phyloP scores from a whole-genome alignment of 2,888 invertebrate genomes.

The Adela reaumurella region DNA sequence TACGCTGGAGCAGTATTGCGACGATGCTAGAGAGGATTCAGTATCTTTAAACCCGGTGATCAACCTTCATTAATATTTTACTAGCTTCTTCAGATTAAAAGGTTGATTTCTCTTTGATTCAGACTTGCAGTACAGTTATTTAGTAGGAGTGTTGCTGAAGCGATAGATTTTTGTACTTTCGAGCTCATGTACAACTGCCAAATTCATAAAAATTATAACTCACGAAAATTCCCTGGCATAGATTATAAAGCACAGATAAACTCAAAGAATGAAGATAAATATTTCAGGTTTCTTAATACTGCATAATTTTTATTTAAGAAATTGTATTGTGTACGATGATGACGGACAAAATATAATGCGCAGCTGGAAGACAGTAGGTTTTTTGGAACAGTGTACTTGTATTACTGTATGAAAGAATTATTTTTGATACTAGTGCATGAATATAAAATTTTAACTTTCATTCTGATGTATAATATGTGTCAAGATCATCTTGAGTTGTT shows the following conservation, averaged over 20 bases:
- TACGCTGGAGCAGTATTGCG: slow-evolving; percentile 4
- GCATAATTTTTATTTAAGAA: background rate
- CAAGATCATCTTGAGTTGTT: slow-evolving; percentile 12
- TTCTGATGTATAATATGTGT: slow-evolving; percentile 7
- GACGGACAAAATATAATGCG: background rate
- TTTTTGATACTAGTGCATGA: background rate
- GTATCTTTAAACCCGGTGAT: slow-evolving; percentile 2
- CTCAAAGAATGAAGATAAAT: background rate
- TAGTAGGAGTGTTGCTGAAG: slow-evolving; percentile 12
- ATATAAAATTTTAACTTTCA: background rate
- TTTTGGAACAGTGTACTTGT: slow-evolving; percentile 3
- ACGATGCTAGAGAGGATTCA: slow-evolving; percentile 4
- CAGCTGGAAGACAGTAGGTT: background rate
- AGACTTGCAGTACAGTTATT: slow-evolving; percentile 13
- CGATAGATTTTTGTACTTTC: slow-evolving; percentile 7
- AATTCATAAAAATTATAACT: slow-evolving; percentile 3
- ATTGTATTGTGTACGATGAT: background rate
- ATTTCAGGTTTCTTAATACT: background rate
- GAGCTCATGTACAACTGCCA: slow-evolving; percentile 2
- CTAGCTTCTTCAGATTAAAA: no score
- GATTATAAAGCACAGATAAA: slow-evolving; percentile 2
- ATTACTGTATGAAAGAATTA: slow-evolving; percentile 4
- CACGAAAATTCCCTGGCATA: background rate
- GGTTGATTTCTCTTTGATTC: no score
- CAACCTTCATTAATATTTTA: slow-evolving; percentile 1